Conservation (phyloP, 92 coral and sea anemone species). For the Virgularia gustaviana region DNA sequence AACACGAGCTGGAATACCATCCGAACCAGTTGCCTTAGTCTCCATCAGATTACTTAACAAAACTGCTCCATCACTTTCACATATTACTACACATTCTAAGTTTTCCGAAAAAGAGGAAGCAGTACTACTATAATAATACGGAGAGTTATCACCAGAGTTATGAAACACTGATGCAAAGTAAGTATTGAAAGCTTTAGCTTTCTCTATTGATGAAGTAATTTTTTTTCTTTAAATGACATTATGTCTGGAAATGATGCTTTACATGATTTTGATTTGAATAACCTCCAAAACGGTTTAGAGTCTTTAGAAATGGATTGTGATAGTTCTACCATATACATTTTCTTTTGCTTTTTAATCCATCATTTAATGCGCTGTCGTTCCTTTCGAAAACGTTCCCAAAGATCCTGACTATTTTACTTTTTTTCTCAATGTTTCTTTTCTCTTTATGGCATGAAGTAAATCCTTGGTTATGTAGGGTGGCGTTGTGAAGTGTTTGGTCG, state of each 20-base stretch:
- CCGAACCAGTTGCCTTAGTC: not conserved
- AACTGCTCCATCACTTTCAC: not conserved
- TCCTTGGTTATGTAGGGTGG: slow-evolving; percentile 24
- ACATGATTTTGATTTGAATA: slow-evolving; percentile 24
- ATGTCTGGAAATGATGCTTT: slow-evolving; percentile 22
- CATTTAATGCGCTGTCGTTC: slow-evolving; percentile 15
- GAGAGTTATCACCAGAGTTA: not conserved
- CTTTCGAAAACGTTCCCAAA: slow-evolving; percentile 28
- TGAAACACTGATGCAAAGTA: slow-evolving; percentile 32
- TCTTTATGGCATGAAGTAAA: slow-evolving; percentile 23
- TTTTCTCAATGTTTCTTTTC: slow-evolving; percentile 32
- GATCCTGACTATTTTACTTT: slow-evolving; percentile 21
- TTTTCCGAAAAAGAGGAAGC: not conserved
- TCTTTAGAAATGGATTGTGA: slow-evolving; percentile 2
- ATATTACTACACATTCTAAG: too few species aligned
- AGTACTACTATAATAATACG: not conserved
- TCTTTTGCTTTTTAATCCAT: slow-evolving; percentile 10
- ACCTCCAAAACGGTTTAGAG: slow-evolving; percentile 26
- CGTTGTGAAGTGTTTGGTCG: not conserved
- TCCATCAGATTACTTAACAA: not conserved
- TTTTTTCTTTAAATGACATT: not conserved
- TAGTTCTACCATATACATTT: slow-evolving; percentile 5
- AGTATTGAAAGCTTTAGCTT: slow-evolving; percentile 21
- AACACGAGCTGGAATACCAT: not conserved
- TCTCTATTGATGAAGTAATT: slow-evolving; percentile 5